A percentile compares a stretch with the other conserved stretches of the same genome.
phyloP scores from a whole-genome alignment of 1,140 invertebrate species.

The Drosophila ogumai region DNA sequence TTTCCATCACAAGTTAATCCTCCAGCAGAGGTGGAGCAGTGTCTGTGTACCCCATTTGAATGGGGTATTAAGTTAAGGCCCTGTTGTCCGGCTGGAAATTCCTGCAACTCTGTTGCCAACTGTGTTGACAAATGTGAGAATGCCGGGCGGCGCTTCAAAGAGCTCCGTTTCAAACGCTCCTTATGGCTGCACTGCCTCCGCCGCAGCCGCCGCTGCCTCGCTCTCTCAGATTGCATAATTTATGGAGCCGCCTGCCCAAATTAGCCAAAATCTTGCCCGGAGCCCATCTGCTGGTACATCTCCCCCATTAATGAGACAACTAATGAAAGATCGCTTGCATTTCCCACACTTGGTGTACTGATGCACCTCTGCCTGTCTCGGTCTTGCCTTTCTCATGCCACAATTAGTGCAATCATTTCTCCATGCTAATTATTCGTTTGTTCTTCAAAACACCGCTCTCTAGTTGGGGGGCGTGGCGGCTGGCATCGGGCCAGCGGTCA shows the following conservation, averaged over 20 bases:
- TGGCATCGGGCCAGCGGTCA: constrained; percentile 57
- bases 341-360: constrained; percentile 55
- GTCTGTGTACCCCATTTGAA: constrained; percentile 23
- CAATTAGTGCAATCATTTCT: constrained; percentile 79
- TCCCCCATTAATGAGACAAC: constrained; percentile 56
- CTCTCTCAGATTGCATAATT: constrained; percentile 68
- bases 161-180: constrained; percentile 7
- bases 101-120: constrained; percentile 49
- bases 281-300: constrained; percentile 13
- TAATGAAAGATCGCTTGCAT: constrained; percentile 69
- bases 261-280: constrained; percentile 65
- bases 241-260: constrained; percentile 64
- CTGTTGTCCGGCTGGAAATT: constrained; percentile 35
- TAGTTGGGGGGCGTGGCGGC: constrained; percentile 45
- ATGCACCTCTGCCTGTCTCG: neutral
- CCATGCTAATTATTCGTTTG: constrained; percentile 74
- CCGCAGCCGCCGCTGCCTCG: neutral
- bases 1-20: constrained; percentile 46
- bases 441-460: constrained; percentile 51
- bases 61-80: constrained; percentile 25
- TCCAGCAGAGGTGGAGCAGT: constrained; percentile 2
- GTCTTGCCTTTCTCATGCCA: constrained; percentile 53
- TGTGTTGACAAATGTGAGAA: constrained; percentile 77
- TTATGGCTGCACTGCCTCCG: constrained; percentile 12
- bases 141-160: constrained; percentile 70